Percentiles rank a stretch among this genome's conserved stretches.
Conservation (phyloP, 2,797 vertebrate species). For the Dermochelys coriacea region DNA sequence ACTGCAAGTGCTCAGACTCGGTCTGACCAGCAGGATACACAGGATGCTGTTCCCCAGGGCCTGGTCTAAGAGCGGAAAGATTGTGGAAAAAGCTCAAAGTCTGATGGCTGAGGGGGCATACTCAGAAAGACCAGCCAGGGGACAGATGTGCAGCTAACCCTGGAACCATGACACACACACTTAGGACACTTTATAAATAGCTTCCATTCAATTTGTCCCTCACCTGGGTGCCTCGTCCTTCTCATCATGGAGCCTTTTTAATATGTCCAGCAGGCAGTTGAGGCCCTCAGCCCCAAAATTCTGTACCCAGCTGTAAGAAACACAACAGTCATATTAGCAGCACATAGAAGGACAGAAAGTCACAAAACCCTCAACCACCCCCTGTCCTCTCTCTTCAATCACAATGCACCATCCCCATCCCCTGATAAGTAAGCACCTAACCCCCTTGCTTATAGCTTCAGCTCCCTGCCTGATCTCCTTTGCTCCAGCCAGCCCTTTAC, state of each 20-base stretch:
- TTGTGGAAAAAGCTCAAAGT: background rate
- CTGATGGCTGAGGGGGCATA: background rate
- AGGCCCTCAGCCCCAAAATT: slow-evolving; percentile 92
- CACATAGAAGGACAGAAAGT: background rate
- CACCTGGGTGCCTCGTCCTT: slow-evolving; percentile 82
- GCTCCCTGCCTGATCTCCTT: background rate
- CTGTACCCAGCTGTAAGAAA: slow-evolving; percentile 90
- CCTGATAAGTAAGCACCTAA: background rate
- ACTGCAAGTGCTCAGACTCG: background rate
- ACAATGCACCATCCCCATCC: background rate
- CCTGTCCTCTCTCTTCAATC: background rate
- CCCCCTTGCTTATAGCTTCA: background rate
- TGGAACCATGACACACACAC: background rate
- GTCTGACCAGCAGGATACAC: background rate
- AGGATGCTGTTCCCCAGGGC: background rate
- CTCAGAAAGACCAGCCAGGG: background rate
- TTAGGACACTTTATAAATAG: background rate
- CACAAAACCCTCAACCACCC: background rate
- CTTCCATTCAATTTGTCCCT: background rate
- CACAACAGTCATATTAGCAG: background rate
- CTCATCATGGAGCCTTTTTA: slow-evolving; percentile 89
- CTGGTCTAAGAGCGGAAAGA: background rate
- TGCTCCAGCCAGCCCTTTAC: slow-evolving; percentile 71
- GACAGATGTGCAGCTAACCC: background rate
- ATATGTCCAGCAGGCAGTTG: slow-evolving; percentile 84